A percentile compares a stretch with the other conserved stretches of the same genome.
Conservation (phyloP, 2,113 vertebrate genomes). For the Grammomys dolichurus region DNA sequence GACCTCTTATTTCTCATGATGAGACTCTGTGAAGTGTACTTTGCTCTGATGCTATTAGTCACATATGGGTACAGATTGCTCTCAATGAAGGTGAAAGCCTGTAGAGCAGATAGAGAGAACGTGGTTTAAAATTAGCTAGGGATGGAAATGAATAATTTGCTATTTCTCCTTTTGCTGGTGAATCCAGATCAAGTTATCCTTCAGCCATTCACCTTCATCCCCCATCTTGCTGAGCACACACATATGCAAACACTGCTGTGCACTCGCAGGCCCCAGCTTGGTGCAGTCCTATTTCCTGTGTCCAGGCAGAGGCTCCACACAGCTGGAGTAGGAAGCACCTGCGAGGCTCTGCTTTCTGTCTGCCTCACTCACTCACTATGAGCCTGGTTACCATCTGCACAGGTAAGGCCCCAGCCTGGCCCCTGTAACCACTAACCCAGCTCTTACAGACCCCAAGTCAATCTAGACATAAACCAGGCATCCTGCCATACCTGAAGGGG, state of each 20-base stretch:
- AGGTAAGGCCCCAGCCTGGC: slow-evolving; percentile 82
- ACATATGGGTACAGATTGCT: neutral
- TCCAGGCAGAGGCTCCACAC: slow-evolving; percentile 72
- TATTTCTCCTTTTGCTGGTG: neutral
- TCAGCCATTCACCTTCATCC: neutral
- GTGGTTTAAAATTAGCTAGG: neutral
- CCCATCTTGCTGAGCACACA: neutral
- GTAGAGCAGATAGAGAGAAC: neutral
- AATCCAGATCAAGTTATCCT: neutral
- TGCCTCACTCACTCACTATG: slow-evolving; percentile 65
- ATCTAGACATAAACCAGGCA: slow-evolving; percentile 86
- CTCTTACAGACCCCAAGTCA: slow-evolving; percentile 82
- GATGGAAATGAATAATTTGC: neutral
- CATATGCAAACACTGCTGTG: neutral
- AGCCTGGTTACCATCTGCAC: slow-evolving; percentile 85
- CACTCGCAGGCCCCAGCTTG: neutral
- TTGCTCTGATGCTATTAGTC: neutral
- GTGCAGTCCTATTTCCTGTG: slow-evolving; percentile 50
- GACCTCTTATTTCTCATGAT: neutral
- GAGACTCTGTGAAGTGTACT: neutral
- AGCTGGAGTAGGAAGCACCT: slow-evolving; percentile 85
- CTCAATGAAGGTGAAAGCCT: neutral
- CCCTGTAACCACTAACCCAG: slow-evolving; percentile 77
- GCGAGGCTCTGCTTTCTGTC: slow-evolving; percentile 85
- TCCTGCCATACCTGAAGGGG: slow-evolving; percentile 80